Conservation (phyloP, 1,140 invertebrate genomes). For the Lerema accius region DNA sequence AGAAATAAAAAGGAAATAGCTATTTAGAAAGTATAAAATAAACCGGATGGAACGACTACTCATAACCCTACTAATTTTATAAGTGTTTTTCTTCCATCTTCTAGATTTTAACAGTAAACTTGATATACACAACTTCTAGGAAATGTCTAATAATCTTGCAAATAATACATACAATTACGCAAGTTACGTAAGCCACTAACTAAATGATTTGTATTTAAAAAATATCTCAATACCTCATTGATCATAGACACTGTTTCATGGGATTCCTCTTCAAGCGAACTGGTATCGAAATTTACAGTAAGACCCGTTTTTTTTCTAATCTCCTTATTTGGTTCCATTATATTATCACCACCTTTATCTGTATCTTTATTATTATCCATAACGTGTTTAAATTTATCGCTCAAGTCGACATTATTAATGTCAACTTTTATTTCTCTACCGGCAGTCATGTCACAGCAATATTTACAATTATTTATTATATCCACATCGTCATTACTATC, state of each 20-base stretch:
- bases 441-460: conserved; percentile 50
- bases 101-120: too few relatives aligned
- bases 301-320: conserved; percentile 35
- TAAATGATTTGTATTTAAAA: neutral
- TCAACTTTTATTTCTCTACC: conserved; percentile 24
- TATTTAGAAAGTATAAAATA: too few relatives aligned
- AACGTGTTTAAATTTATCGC: conserved; percentile 48
- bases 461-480: conserved; percentile 50
- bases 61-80: too few relatives aligned
- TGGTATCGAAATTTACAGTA: conserved; percentile 54
- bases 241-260: conserved; percentile 51
- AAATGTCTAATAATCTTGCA: too few relatives aligned
- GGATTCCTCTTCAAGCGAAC: conserved; percentile 45
- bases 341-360: conserved; percentile 31
- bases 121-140: too few relatives aligned
- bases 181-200: neutral
- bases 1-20: too few relatives aligned
- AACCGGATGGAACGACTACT: too few relatives aligned
- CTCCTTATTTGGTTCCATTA: conserved; percentile 38
- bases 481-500: conserved; percentile 28
- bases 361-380: conserved; percentile 45
- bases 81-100: too few relatives aligned
- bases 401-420: conserved; percentile 34
- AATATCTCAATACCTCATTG: conserved; percentile 52
- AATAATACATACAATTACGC: too few relatives aligned